These are phyloP conservation scores for Poecilia picta DNA, from an alignment of 2,797 vertebrate species.

Conservation along the genomic window DNA sequence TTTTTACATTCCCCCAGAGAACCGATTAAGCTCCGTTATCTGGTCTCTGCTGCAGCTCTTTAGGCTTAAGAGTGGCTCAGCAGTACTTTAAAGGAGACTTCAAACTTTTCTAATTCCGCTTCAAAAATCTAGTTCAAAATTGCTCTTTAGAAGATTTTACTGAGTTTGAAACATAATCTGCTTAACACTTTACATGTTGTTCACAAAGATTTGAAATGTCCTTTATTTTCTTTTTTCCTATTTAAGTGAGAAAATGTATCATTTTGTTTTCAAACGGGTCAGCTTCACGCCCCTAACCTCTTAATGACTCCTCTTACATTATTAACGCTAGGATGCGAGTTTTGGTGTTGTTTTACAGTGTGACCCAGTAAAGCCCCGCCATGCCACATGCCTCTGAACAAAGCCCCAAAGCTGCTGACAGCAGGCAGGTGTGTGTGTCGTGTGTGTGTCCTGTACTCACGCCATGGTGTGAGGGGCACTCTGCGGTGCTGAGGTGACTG, in stretches of 20 bases:
- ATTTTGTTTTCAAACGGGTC: constrained; percentile 9
- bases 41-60: background rate
- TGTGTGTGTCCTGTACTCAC: constrained; percentile 49
- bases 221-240: background rate
- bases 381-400: constrained; percentile 30
- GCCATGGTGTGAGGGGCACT: constrained; percentile 59
- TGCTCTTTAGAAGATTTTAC: background rate
- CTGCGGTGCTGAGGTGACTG: constrained; percentile 62
- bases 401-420: constrained; percentile 46
- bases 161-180: background rate
- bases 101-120: background rate
- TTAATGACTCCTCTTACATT: constrained; percentile 35
- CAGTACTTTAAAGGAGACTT: background rate
- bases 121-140: background rate
- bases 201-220: too few relatives aligned
- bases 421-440: constrained; percentile 9
- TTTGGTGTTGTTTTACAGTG: constrained; percentile 38
- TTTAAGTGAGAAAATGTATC: background rate
- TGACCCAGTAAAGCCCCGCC: constrained; percentile 31
- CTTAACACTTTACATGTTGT: background rate
- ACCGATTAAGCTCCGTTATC: background rate
- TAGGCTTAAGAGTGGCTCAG: constrained; percentile 6
- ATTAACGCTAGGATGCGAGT: constrained; percentile 47
- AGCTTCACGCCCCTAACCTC: constrained; percentile 10
- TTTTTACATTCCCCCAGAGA: constrained; percentile 3